These are phyloP conservation scores for Cheilinus undulatus DNA, from an alignment of 2,113 vertebrate species.

Conservation along the genomic window DNA sequence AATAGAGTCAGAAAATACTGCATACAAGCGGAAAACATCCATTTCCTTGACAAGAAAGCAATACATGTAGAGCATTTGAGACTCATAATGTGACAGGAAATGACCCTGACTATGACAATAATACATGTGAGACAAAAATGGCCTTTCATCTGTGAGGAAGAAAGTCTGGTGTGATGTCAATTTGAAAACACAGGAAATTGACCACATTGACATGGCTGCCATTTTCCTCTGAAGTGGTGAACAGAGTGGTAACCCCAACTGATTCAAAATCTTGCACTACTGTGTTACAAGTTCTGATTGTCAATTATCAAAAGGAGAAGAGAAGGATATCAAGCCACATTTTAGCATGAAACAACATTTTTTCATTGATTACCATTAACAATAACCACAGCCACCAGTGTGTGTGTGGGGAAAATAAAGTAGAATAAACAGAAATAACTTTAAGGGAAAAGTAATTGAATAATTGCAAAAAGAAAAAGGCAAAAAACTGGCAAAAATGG, in stretches of 20 bases:
- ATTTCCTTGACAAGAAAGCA: slow-evolving; percentile 59
- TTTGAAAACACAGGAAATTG: slow-evolving; percentile 4
- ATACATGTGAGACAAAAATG: slow-evolving; percentile 35
- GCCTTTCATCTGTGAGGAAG: slow-evolving; percentile 35
- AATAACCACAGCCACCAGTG: too few species aligned
- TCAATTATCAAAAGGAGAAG: background rate
- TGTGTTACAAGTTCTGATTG: background rate
- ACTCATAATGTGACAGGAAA: slow-evolving; percentile 37
- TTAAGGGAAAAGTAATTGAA: too few species aligned
- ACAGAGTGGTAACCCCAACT: background rate
- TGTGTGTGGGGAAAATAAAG: too few species aligned
- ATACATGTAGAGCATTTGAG: slow-evolving; percentile 56
- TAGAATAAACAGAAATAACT: too few species aligned
- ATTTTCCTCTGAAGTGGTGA: background rate
- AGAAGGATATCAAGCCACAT: background rate
- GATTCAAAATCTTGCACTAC: background rate
- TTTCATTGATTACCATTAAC: too few species aligned
- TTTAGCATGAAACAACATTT: background rate
- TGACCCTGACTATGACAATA: slow-evolving; percentile 5
- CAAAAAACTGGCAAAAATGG: too few species aligned
- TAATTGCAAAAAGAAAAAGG: too few species aligned
- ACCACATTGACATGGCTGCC: too few species aligned
- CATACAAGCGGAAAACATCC: slow-evolving; percentile 15
- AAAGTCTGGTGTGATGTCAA: slow-evolving; percentile 24
- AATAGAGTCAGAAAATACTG: slow-evolving; percentile 28